Percentiles rank a stretch among this genome's conserved stretches.
These are phyloP conservation scores for Umimayanthus chanpuru DNA, from an alignment of 92 coral and sea anemone species.

Conservation along the genomic window DNA sequence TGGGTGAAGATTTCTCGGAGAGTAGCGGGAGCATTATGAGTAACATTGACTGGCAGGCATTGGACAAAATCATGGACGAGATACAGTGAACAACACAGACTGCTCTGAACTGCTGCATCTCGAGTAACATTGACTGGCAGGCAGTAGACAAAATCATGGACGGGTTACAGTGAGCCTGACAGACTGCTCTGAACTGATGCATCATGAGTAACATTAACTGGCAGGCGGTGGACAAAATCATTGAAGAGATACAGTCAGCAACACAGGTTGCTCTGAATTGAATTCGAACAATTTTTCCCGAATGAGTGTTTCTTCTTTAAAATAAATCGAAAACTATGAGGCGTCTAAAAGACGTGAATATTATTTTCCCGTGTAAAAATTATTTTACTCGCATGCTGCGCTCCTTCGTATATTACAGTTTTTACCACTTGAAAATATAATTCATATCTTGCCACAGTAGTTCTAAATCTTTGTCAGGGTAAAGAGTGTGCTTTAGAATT, in stretches of 20 bases:
- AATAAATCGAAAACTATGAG: too few species aligned
- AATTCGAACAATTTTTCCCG: too few species aligned
- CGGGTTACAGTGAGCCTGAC: conserved; percentile 15
- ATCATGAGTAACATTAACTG: conserved; percentile 72
- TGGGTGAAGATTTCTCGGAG: conserved; percentile 93
- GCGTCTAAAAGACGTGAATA: too few species aligned
- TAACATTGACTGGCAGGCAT: conserved; percentile 92
- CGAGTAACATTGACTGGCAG: conserved; percentile 71
- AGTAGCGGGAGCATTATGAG: conserved; percentile 89
- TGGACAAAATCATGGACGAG: conserved; percentile 74
- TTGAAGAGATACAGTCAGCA: conserved; percentile 44
- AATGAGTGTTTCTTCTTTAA: too few species aligned
- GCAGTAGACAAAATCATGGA: conserved; percentile 79
- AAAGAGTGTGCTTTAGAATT: too few species aligned
- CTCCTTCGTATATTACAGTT: too few species aligned
- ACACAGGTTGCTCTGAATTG: neutral
- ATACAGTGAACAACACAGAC: neutral
- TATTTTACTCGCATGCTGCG: too few species aligned
- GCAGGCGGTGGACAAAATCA: conserved; percentile 82
- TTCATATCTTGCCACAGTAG: too few species aligned
- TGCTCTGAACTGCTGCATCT: conserved; percentile 27
- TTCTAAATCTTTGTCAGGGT: too few species aligned
- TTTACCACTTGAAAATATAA: too few species aligned
- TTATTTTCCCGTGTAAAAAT: too few species aligned
- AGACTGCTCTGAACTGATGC: neutral